phyloP scores from a whole-genome alignment of 2,113 vertebrate species.

The Malaclemys terrapin region DNA sequence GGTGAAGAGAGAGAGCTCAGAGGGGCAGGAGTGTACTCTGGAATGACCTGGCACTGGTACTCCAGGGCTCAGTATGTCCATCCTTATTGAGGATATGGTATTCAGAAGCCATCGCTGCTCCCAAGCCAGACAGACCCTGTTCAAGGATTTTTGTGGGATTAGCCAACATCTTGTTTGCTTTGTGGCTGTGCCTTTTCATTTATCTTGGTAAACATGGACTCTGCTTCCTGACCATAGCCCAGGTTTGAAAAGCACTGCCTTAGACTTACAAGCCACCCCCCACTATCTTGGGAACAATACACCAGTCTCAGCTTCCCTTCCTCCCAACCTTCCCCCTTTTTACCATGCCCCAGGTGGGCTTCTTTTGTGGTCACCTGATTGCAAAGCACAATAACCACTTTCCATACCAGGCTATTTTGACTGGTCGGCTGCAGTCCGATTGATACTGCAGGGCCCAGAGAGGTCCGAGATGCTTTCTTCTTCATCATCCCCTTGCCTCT shows the following conservation, averaged over 20 bases:
- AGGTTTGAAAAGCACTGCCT: background rate
- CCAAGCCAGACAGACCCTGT: background rate
- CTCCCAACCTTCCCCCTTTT: rapidly evolving
- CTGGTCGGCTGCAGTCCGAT: background rate
- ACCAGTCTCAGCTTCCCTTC: rapidly evolving
- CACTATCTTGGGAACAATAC: rapidly evolving
- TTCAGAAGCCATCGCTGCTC: rapidly evolving
- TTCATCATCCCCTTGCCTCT: background rate
- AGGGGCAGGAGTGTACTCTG: background rate
- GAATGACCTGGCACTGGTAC: background rate
- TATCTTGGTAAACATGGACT: rapidly evolving
- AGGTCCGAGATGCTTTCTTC: rapidly evolving
- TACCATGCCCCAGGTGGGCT: background rate
- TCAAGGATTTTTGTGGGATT: background rate
- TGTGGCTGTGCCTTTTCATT: background rate
- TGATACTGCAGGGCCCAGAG: background rate
- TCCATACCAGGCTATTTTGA: background rate
- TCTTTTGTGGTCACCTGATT: rapidly evolving
- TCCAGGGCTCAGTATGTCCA: rapidly evolving
- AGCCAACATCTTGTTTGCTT: background rate
- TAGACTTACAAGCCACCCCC: rapidly evolving
- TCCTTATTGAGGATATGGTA: background rate
- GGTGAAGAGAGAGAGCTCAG: background rate
- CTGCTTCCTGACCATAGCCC: background rate
- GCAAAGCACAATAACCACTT: rapidly evolving